Percentiles rank a stretch among this genome's conserved stretches.
phyloP scores from a whole-genome alignment of 2,113 vertebrate species.

The Nothobranchius kuhntae region DNA sequence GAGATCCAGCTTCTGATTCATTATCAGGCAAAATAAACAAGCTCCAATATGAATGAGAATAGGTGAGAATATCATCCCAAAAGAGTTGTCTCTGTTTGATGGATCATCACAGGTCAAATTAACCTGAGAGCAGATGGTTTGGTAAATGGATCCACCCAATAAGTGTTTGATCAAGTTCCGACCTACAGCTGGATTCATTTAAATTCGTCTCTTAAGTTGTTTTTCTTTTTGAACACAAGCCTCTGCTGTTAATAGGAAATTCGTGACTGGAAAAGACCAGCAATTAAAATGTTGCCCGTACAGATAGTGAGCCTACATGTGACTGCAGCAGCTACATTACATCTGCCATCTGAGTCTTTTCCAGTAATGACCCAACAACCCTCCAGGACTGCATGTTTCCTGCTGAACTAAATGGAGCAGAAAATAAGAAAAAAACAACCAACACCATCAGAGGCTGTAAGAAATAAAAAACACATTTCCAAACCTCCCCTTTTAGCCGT shows the following conservation, averaged over 20 bases:
- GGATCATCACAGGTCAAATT: background rate
- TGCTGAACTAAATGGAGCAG: constrained; percentile 55
- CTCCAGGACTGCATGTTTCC: constrained; percentile 32
- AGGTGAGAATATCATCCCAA: no score
- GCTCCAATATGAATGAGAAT: no score
- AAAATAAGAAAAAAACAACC: constrained; percentile 64
- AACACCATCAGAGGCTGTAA: constrained; percentile 20
- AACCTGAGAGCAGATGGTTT: no score
- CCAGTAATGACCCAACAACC: constrained; percentile 52
- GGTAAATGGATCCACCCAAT: background rate
- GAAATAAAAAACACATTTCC: constrained; percentile 14
- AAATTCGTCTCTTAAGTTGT: background rate
- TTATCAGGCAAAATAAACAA: background rate
- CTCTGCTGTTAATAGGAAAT: constrained; percentile 12
- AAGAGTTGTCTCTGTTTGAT: background rate
- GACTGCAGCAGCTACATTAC: constrained; percentile 29
- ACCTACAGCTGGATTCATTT: background rate
- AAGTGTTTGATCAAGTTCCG: background rate
- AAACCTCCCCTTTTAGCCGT: constrained; percentile 15
- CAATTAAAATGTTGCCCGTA: constrained; percentile 30
- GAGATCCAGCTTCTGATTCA: background rate
- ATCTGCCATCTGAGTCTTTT: constrained; percentile 30
- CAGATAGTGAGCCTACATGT: constrained; percentile 22
- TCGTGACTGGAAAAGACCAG: constrained; percentile 13
- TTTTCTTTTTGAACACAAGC: background rate